Evolutionary conservation across 1,140 invertebrate genomes (phyloP), one percentile per base, ranked within the genome.

Genomic region (Orussus abietinus): DNA sequence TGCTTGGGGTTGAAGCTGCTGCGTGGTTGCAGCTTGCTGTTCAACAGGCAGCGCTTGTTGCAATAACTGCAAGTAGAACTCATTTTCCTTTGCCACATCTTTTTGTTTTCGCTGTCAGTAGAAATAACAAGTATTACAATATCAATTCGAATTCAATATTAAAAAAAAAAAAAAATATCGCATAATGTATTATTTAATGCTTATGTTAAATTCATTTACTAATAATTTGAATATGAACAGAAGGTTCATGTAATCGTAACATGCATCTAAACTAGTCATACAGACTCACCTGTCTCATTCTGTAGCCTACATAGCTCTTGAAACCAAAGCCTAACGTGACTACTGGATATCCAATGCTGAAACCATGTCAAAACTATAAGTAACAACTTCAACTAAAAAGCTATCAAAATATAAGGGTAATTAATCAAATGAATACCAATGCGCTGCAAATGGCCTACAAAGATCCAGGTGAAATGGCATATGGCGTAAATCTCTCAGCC

Each of bases 391-490:
- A 17, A 19, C 15, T 1, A n/a, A 45, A 47, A 31, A 41, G 36
- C 21, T 34, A 38, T 38, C 25, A 25, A 38, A 31, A 46, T 41
- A n/a, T n/a, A n/a, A n/a, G n/a, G n/a, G n/a, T n/a, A 41, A 41
- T 49, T 34, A 53, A 32, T 51, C 21, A 34, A 53, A n/a, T 17
- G 38, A 33, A 40, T 79, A 92, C 87, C 94, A 98, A 76, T 99
- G 96, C 51, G 96, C 96, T 51, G 96, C 96, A 75, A 99, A 96
- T 42, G 96, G 95, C 66, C 93, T 82, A 80, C 93, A 98, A 40
- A 97, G 81, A 76, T 96, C 93, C 71, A 94, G 78, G 74, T 92
- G 90, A 71, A 88, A 87, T 45, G 89, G 88, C 75, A 91, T 81
- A 72, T 87, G 86, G 64, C 91, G 87, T 52, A 90, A 77, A 66